Conservation (phyloP, 53 echinoderm and acorn worm species). For the Glandiceps talaboti region DNA sequence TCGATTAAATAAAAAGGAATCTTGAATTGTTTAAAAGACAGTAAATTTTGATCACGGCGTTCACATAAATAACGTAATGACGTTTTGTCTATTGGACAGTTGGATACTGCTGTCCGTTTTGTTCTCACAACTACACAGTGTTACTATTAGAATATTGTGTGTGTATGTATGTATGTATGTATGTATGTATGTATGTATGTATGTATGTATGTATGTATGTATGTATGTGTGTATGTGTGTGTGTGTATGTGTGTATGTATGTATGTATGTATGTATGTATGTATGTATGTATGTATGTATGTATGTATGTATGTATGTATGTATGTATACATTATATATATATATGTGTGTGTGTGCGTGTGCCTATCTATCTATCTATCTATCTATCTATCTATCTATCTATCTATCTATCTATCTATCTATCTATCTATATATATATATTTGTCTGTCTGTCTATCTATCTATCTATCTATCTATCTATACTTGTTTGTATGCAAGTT, state of each 20-base stretch:
- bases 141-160: not conserved
- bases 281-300: constrained; percentile 9
- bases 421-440: constrained; percentile 1
- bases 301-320: constrained; percentile 13
- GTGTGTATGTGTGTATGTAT: constrained; percentile 16
- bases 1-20: no score
- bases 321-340: not conserved
- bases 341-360: not conserved
- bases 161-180: constrained; percentile 9
- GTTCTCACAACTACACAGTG: no score
- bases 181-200: constrained; percentile 3
- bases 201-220: constrained; percentile 4
- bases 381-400: constrained; percentile 5
- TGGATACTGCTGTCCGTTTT: no score
- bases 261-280: constrained; percentile 8
- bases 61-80: no score
- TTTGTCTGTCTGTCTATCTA: constrained; percentile 7
- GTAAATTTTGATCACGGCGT: no score
- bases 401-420: constrained; percentile 5
- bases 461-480: not conserved
- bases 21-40: no score
- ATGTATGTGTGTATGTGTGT: constrained; percentile 6
- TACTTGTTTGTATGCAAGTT: constrained; percentile 12
- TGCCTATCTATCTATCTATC: not conserved
- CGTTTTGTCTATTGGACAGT: no score